Evolutionary conservation across 2,888 invertebrate genomes (phyloP).

Genomic region (Xestia rhomboidea): DNA sequence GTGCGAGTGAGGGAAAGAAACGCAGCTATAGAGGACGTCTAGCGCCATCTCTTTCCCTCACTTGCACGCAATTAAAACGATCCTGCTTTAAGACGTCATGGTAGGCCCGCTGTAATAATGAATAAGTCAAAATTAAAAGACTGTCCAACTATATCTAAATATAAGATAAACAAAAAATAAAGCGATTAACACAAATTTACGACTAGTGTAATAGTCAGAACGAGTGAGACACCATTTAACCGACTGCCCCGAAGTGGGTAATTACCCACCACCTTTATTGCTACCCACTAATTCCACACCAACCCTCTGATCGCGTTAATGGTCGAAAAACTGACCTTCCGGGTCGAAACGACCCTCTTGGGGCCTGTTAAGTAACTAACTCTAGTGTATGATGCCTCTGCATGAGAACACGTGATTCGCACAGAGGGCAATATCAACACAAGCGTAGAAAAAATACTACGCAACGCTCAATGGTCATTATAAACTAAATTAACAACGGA

Average conservation of each 20-base stretch:
- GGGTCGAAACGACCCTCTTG: slow-evolving; percentile 82
- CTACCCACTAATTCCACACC: slow-evolving; percentile 81
- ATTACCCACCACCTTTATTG: slow-evolving; percentile 87
- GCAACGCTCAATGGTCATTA: slow-evolving; percentile 18
- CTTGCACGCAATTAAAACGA: too few relatives aligned
- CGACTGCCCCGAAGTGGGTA: slow-evolving; percentile 85
- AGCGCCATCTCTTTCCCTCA: too few relatives aligned
- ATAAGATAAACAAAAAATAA: slow-evolving; percentile 54
- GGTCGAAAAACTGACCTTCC: slow-evolving; percentile 89
- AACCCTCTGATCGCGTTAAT: slow-evolving; percentile 87
- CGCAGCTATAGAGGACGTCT: too few relatives aligned
- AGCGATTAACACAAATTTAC: slow-evolving; percentile 65
- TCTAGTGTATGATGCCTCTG: slow-evolving; percentile 72
- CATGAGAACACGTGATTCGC: slow-evolving; percentile 75
- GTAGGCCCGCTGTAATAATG: too few relatives aligned
- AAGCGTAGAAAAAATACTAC: slow-evolving; percentile 36
- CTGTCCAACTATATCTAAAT: neutral
- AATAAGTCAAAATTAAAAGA: neutral
- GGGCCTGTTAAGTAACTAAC: slow-evolving; percentile 84
- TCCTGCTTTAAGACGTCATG: too few relatives aligned
- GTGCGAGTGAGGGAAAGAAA: too few relatives aligned
- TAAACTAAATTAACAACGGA: slow-evolving; percentile 52
- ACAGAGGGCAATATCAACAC: slow-evolving; percentile 45
- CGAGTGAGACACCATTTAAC: slow-evolving; percentile 73
- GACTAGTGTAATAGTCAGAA: slow-evolving; percentile 61